Conservation (phyloP, 2,888 invertebrate genomes). For the Lysandra bellargus region DNA sequence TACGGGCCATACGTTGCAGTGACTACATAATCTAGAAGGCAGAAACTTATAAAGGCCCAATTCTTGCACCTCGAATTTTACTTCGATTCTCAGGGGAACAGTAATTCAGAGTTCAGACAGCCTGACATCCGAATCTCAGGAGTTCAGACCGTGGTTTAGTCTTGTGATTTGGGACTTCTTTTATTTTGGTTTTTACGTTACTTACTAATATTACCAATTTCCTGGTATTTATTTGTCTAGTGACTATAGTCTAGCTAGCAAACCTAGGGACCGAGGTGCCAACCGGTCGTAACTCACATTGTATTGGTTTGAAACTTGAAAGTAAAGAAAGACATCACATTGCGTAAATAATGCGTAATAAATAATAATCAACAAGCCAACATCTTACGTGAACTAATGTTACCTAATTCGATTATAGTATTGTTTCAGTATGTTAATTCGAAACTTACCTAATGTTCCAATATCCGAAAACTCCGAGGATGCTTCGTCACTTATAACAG, state of each 20-base stretch:
- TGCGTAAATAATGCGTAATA: background rate
- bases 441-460: conserved; percentile 60
- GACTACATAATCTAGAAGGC: background rate
- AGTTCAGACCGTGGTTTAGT: too few relatives aligned
- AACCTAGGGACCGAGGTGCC: background rate
- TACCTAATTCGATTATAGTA: background rate
- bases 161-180: too few relatives aligned
- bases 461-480: conserved; percentile 68
- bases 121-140: too few relatives aligned
- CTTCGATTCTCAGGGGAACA: too few relatives aligned
- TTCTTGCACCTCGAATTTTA: too few relatives aligned
- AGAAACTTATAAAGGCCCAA: too few relatives aligned
- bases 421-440: background rate
- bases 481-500: conserved; percentile 60
- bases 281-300: background rate
- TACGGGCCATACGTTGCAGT: too few relatives aligned
- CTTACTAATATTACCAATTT: too few relatives aligned
- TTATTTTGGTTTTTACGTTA: too few relatives aligned
- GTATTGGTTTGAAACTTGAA: background rate
- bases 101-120: too few relatives aligned
- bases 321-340: background rate
- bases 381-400: conserved; percentile 26
- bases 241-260: too few relatives aligned
- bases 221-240: too few relatives aligned
- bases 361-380: background rate